A percentile compares a stretch with the other conserved stretches of the same genome.
phyloP scores from a whole-genome alignment of 2,113 vertebrate genomes.

The Galeopterus variegatus region DNA sequence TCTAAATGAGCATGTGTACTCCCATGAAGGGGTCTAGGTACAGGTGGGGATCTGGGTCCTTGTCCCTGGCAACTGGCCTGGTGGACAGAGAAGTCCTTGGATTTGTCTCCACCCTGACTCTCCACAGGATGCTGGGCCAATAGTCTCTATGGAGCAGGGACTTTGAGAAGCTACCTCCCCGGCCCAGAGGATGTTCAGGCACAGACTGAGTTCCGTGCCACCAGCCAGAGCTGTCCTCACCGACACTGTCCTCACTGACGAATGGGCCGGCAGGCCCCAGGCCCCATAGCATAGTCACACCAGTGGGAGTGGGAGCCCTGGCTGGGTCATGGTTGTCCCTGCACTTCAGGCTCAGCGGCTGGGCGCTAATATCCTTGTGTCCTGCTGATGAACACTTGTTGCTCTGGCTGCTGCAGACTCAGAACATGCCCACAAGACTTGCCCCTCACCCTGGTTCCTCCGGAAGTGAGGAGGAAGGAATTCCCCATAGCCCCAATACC shows the following conservation, averaged over 20 bases:
- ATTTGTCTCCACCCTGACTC: background rate
- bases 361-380: fast-evolving
- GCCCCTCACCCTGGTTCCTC: background rate
- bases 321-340: background rate
- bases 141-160: background rate
- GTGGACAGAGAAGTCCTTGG: background rate
- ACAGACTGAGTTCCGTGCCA: background rate
- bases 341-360: background rate
- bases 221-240: background rate
- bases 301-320: background rate
- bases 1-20: background rate
- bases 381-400: background rate
- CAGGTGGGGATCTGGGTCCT: background rate
- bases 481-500: background rate
- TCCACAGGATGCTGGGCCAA: background rate
- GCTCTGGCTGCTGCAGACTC: background rate
- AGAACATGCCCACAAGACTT: fast-evolving
- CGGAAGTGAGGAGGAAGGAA: background rate
- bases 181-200: background rate
- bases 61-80: background rate
- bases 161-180: background rate
- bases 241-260: too few relatives aligned
- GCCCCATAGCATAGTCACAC: too few relatives aligned
- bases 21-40: too few relatives aligned
- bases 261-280: background rate